phyloP scores from a whole-genome alignment of 2,797 vertebrate species.

The Pampus argenteus region DNA sequence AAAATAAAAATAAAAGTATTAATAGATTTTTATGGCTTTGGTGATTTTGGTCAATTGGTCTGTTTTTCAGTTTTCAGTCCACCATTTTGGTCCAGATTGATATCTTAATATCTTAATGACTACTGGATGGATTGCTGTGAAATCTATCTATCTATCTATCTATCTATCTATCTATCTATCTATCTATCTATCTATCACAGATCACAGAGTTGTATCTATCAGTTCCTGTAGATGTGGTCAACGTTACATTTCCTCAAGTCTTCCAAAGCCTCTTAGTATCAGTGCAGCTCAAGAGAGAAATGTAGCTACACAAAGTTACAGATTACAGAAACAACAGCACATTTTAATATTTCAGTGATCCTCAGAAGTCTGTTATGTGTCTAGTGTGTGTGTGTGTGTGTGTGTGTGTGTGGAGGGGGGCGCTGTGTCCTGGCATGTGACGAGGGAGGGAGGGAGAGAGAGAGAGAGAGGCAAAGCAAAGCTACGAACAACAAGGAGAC shows the following conservation, averaged over 20 bases:
- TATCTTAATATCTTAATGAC: too few species aligned
- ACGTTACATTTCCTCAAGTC: not conserved
- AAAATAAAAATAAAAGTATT: too few species aligned
- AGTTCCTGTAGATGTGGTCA: not conserved
- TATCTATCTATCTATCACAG: not conserved
- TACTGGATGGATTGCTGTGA: too few species aligned
- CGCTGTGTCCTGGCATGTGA: constrained; percentile 74
- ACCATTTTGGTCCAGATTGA: too few species aligned
- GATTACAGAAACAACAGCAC: constrained; percentile 13
- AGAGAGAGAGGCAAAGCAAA: constrained; percentile 34
- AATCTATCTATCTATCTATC: too few species aligned
- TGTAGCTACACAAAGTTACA: not conserved
- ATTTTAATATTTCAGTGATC: not conserved
- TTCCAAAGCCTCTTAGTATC: too few species aligned
- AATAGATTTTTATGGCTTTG: too few species aligned
- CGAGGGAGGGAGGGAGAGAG: constrained; percentile 39
- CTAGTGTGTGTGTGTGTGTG: not conserved
- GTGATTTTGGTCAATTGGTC: too few species aligned
- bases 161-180: too few species aligned
- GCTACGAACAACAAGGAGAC: constrained; percentile 47
- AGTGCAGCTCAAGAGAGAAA: constrained; percentile 2
- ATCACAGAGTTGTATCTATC: not conserved
- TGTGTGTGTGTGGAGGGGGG: not conserved
- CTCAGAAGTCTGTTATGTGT: constrained; percentile 19
- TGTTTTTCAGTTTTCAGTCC: too few species aligned